These are phyloP conservation scores for Rhodeus uyekii DNA, from an alignment of 2,797 vertebrate genomes.

Conservation along the genomic window DNA sequence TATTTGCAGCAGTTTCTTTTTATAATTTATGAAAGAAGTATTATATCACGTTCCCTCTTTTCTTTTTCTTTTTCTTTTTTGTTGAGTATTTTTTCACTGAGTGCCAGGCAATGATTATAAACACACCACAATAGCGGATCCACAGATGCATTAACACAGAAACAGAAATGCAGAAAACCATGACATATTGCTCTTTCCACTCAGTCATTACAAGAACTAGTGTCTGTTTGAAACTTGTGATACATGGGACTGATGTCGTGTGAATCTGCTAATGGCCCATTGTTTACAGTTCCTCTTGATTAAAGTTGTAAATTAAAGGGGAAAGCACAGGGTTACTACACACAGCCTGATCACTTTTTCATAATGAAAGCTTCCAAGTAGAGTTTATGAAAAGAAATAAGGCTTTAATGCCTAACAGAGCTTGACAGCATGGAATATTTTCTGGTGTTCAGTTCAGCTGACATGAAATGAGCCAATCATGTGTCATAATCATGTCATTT, in stretches of 20 bases:
- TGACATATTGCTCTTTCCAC: conserved; percentile 16
- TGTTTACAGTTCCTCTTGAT: conserved; percentile 60
- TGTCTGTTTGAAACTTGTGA: conserved; percentile 19
- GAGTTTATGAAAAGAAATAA: conserved; percentile 34
- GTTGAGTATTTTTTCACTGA: conserved; percentile 1
- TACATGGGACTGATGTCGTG: conserved; percentile 56
- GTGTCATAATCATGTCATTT: not conserved
- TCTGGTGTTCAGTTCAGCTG: not conserved
- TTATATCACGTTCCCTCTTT: not conserved
- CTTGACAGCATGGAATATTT: conserved; percentile 18
- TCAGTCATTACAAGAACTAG: conserved; percentile 13
- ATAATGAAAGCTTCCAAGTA: conserved; percentile 50
- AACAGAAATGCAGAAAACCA: not conserved
- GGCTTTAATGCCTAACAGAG: conserved; percentile 20
- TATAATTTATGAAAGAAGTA: not conserved
- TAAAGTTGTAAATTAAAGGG: conserved; percentile 55
- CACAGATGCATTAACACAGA: not conserved
- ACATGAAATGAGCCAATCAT: conserved; percentile 23
- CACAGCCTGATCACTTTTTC: conserved; percentile 54
- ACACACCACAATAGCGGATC: not conserved
- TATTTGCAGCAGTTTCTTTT: not conserved
- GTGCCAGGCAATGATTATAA: not conserved
- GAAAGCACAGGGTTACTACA: conserved; percentile 40
- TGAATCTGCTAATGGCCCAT: conserved; percentile 57
- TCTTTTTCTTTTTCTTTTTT: not conserved